Evolutionary conservation across 1,140 invertebrate species (phyloP), one percentile per base, ranked within the genome.

Genomic region (Formica selysi): DNA sequence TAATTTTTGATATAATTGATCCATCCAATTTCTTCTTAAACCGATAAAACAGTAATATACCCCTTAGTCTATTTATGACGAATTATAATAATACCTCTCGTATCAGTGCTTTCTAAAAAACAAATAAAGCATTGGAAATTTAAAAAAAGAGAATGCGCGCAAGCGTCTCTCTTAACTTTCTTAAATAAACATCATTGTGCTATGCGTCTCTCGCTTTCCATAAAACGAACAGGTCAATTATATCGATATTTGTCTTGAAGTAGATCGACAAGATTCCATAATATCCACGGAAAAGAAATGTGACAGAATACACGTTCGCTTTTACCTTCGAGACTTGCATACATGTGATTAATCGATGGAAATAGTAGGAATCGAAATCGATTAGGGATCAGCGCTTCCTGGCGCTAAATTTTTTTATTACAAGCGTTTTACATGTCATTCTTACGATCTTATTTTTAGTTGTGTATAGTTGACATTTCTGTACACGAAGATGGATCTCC

Each of bases 51-150:
- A 61, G 54, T 73, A 22, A 22, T 19, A 22, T 36, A 26, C 11
- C 22, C 19, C 22, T 7, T 16, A 11, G 36, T 13, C 32, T n/a
- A 10, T 68, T 68, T 71, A 26, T 73, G 67, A 26, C 54, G 44
- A 81, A 81, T 81, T 73, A 73, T 38, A 54, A 81, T 73, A 61
- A 81, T 73, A 73, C 7, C 16, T 59, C 7, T 81, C 65, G 51
- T 13, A n/a, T 61, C 10, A 36, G 51, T 38, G 67, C 38, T 81
- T 81, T 81, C 79, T 81, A 81, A 61, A 73, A 81, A 81, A 73
- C 44, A 22, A 32, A 41, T 44, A 81, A 73, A 59, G 54, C 38
- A 26, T 62, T 38, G 54, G 54, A 29, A 41, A n/a, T 71, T 26
- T 3, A 29, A 59, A 48, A 5, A 26, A 71, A 26, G 2, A 32